Conservation (phyloP, 2,113 vertebrate species). For the Mungos mungo region DNA sequence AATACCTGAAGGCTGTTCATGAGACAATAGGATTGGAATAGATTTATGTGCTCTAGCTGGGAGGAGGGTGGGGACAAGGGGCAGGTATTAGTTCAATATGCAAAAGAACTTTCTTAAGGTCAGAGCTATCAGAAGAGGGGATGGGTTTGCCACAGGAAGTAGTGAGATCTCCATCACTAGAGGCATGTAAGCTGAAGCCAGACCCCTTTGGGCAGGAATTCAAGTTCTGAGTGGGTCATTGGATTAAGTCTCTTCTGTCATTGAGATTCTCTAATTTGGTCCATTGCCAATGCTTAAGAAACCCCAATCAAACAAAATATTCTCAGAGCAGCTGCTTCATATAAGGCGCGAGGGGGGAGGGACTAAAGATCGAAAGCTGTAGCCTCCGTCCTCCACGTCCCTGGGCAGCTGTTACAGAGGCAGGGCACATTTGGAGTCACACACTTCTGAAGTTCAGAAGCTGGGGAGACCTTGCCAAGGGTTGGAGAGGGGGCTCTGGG, state of each 20-base stretch:
- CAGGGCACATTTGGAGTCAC: not conserved
- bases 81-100: not conserved
- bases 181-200: not conserved
- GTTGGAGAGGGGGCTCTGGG: not conserved
- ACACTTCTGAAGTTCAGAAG: not conserved
- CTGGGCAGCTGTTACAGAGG: not conserved
- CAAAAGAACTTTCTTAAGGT: not conserved
- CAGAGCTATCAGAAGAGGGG: not conserved
- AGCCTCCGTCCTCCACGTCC: not conserved
- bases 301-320: not conserved
- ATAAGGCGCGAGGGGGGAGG: not conserved
- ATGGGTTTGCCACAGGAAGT: not conserved
- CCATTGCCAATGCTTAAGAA: not conserved
- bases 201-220: not conserved
- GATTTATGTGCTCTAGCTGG: not conserved
- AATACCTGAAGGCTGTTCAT: not conserved
- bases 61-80: not conserved
- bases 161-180: not conserved
- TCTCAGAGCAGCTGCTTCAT: not conserved
- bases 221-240: not conserved
- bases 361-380: not conserved
- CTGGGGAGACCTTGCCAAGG: not conserved
- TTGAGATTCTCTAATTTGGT: not conserved
- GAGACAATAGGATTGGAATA: not conserved
- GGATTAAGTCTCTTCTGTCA: not conserved